Base-by-base conservation (phyloP, 2,888 invertebrate species). In the Cataglyphis rosenhaueri region DNA sequence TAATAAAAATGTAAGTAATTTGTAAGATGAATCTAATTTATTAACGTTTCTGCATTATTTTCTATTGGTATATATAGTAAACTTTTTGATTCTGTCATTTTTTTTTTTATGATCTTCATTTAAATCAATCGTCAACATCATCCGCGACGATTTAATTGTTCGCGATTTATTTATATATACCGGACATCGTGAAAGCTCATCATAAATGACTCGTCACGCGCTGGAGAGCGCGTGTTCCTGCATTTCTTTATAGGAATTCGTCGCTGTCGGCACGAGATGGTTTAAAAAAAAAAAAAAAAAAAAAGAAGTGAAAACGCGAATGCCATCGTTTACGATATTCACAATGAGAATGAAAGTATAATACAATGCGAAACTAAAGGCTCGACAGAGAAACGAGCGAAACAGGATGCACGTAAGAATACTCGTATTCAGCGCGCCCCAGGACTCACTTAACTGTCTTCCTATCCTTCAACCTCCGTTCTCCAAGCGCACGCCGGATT, bases 381-480 rank as follows among this genome's bases (percentile, higher is more conserved):
- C 71, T 57, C 32, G 57, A 55, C 74, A 3, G 32, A 3, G 41
- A 59, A 57, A 73, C 65, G 44, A 57, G 29, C 35, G 35, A 52
- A 52, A 66, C 61, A 38, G 66, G 57, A n/a, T 61, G 44, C 38
- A 41, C 71, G 65, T 55, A 57, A 65, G 71, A 83, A 83, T 82
- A 68, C 68, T 32, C 55, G 44, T 35, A 64, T 70, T 70, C 70
- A 38, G 59, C 64, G 38, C 57, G 65, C 48, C 48, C 59, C 64
- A 73, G 65, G 71, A 82, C 82, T 83, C 44, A 35, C 62, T 82
- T 82, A 70, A 83, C 83, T 48, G 64, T 82, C 82, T 82, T 35
- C 44, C 55, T 55, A 32, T 25, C 29, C 52, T 52, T 73, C 78
- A 78, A 64, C 25, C 44, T 41, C 59, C 35, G 25, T 12, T 44